Percentiles rank a stretch among this genome's conserved stretches.
Evolutionary conservation across 2,888 invertebrate species (phyloP).

Genomic region (Sicus ferrugineus): DNA sequence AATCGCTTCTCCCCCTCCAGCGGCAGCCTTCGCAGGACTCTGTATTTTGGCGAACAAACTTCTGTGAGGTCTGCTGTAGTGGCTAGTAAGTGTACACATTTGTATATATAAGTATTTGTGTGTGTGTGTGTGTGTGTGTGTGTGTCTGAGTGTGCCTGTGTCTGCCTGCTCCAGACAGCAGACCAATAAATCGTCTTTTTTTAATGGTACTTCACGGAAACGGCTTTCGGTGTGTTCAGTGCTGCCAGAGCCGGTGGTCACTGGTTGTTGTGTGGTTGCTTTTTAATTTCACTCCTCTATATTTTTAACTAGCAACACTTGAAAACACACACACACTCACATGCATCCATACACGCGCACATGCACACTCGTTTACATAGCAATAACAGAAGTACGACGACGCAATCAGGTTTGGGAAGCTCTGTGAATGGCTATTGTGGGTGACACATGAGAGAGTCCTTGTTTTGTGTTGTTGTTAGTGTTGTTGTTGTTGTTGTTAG

Average conservation of each 20-base stretch:
- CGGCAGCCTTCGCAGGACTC: too few relatives aligned
- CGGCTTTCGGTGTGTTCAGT: background rate
- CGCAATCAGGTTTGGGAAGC: background rate
- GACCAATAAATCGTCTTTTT: conserved; percentile 25
- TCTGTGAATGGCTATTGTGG: background rate
- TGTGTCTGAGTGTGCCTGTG: background rate
- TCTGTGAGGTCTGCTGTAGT: background rate
- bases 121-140: conserved; percentile 3
- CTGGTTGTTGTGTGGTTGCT: too few relatives aligned
- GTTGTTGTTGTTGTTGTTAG: background rate
- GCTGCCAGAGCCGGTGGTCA: background rate
- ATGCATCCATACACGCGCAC: background rate
- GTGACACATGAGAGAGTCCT: background rate
- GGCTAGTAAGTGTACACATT: background rate
- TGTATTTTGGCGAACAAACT: background rate
- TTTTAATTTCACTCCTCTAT: background rate
- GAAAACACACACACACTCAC: background rate
- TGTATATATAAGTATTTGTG: background rate
- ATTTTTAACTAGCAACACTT: conserved; percentile 1
- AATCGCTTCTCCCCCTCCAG: too few relatives aligned
- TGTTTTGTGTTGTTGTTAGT: background rate
- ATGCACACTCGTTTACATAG: background rate
- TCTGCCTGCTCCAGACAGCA: conserved; percentile 19
- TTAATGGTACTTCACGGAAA: conserved; percentile 22
- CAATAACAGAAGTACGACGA: background rate